Conservation (phyloP, 1,140 invertebrate species). For the Odontomachus brunneus region DNA sequence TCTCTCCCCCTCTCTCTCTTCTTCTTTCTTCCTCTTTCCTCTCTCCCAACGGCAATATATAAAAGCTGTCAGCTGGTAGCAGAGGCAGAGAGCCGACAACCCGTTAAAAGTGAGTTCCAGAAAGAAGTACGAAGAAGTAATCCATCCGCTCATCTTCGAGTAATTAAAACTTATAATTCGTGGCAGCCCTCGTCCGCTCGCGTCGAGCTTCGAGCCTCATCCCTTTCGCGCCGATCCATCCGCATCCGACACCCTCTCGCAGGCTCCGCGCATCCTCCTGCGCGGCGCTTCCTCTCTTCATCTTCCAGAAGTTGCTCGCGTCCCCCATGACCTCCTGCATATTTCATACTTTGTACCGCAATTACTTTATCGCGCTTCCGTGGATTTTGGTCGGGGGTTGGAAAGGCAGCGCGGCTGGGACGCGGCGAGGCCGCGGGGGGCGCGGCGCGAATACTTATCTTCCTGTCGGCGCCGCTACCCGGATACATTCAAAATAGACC, state of each 20-base stretch:
- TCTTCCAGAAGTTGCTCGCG: conserved; percentile 52
- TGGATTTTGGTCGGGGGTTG: conserved; percentile 68
- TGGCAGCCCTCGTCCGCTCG: conserved; percentile 48
- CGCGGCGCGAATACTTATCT: conserved; percentile 68
- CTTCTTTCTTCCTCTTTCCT: background rate
- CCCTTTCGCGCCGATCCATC: conserved; percentile 54
- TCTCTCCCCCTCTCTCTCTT: background rate
- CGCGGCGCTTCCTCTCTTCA: conserved; percentile 58
- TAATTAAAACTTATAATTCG: conserved; percentile 83
- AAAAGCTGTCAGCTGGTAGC: conserved; percentile 49
- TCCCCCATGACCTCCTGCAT: conserved; percentile 74
- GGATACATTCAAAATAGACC: conserved; percentile 64
- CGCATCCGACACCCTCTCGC: conserved; percentile 31
- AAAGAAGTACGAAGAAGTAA: conserved; percentile 75
- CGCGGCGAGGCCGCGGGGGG: conserved; percentile 20
- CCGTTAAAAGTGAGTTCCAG: conserved; percentile 69
- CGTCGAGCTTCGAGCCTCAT: conserved; percentile 46
- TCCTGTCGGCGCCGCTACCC: conserved; percentile 61
- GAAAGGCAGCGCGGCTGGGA: conserved; percentile 1
- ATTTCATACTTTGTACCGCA: conserved; percentile 77
- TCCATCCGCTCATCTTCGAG: conserved; percentile 80
- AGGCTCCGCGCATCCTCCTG: conserved; percentile 30
- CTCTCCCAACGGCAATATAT: conserved; percentile 35
- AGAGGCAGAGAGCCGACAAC: conserved; percentile 29
- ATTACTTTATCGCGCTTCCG: conserved; percentile 76